These are phyloP conservation scores for Brachirus orientalis DNA, from an alignment of 2,113 vertebrate species.

Conservation along the genomic window DNA sequence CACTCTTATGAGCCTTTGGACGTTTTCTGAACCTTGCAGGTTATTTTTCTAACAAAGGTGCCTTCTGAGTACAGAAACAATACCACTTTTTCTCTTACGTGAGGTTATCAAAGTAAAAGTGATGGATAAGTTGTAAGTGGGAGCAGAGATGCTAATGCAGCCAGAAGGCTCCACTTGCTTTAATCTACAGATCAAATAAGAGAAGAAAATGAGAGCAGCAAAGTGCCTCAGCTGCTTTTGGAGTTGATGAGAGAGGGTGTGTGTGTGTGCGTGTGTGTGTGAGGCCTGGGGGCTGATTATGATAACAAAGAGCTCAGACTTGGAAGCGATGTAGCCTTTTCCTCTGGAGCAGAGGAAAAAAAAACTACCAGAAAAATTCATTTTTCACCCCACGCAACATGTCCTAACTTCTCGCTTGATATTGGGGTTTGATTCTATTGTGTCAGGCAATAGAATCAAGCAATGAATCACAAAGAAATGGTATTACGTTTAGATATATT, in stretches of 20 bases:
- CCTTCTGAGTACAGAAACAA: too few species aligned
- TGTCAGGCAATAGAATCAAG: too few species aligned
- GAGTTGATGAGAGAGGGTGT: too few species aligned
- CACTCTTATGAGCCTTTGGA: too few species aligned
- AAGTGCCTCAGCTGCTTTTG: constrained; percentile 47
- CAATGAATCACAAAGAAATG: too few species aligned
- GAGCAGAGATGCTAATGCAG: constrained; percentile 56
- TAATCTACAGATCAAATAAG: constrained; percentile 77
- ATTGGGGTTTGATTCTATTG: constrained; percentile 7
- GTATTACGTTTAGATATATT: too few species aligned
- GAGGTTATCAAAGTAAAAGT: constrained; percentile 10
- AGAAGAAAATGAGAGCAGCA: constrained; percentile 61
- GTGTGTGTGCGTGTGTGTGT: too few species aligned
- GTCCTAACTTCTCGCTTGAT: neutral
- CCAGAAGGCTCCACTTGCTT: constrained; percentile 50
- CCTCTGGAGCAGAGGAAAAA: constrained; percentile 42
- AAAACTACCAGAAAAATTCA: constrained; percentile 37
- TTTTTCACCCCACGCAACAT: constrained; percentile 12
- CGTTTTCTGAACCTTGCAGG: too few species aligned
- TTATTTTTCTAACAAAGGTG: too few species aligned
- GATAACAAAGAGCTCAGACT: constrained; percentile 63
- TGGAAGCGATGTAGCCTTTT: constrained; percentile 51
- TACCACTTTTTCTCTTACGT: too few species aligned
- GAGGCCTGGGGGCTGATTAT: too few species aligned
- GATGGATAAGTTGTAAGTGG: constrained; percentile 42